phyloP scores from a whole-genome alignment of 2,888 invertebrate genomes.

The Gymnocheta viridis region DNA sequence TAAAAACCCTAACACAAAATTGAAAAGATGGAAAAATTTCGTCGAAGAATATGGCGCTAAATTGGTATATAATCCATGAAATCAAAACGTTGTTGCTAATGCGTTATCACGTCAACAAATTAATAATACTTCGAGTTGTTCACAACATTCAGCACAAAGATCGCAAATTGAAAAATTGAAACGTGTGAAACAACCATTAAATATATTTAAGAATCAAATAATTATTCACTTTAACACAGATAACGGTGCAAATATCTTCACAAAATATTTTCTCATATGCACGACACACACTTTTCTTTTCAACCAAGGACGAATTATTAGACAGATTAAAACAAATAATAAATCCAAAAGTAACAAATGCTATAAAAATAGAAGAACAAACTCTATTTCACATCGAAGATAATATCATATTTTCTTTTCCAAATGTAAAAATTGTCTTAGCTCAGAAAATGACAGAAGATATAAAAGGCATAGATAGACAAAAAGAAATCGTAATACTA shows the following conservation, averaged over 20 bases:
- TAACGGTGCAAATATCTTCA: constrained; percentile 32
- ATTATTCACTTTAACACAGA: constrained; percentile 9
- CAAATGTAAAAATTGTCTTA: constrained; percentile 29
- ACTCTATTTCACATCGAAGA: background rate
- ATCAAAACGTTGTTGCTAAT: too few relatives aligned
- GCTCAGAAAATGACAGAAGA: constrained; percentile 35
- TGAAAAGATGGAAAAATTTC: constrained; percentile 19
- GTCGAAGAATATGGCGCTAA: constrained; percentile 19
- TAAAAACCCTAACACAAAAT: constrained; percentile 21
- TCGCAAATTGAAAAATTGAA: too few relatives aligned
- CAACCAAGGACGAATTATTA: constrained; percentile 42
- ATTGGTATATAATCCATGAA: too few relatives aligned
- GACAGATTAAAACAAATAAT: constrained; percentile 36
- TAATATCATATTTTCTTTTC: background rate
- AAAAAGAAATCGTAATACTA: constrained; percentile 44
- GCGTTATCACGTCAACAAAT: too few relatives aligned
- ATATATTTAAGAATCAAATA: too few relatives aligned
- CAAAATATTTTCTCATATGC: constrained; percentile 31
- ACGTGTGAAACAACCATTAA: too few relatives aligned
- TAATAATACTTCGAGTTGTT: too few relatives aligned
- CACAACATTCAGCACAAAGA: too few relatives aligned
- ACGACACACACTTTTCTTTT: too few relatives aligned
- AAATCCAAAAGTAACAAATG: constrained; percentile 16
- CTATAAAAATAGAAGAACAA: constrained; percentile 21
- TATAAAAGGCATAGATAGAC: constrained; percentile 51